Conservation (phyloP, 2,113 vertebrate genomes). For the Alaudala cheleensis region DNA sequence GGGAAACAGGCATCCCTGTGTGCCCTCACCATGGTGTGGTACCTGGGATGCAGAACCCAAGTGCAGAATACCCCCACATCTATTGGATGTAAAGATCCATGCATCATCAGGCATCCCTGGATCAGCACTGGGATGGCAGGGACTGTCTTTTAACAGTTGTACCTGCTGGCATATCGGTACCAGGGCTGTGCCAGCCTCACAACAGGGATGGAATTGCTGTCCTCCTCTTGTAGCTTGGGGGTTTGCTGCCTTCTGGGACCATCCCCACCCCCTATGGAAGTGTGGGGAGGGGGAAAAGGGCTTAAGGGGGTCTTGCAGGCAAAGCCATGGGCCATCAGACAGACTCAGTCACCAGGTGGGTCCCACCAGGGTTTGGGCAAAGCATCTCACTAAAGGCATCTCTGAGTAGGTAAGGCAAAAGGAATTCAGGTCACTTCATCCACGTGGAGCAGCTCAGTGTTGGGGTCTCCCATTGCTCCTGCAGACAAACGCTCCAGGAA, state of each 20-base stretch:
- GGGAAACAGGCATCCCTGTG: neutral
- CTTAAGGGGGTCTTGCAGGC: neutral
- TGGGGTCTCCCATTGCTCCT: neutral
- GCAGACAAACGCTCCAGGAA: fast-evolving
- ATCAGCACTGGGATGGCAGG: neutral
- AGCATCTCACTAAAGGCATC: conserved; percentile 35
- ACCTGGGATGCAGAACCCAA: neutral
- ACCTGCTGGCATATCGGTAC: neutral
- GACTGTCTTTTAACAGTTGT: neutral
- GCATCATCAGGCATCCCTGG: fast-evolving
- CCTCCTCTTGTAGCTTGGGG: neutral
- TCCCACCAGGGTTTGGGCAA: neutral
- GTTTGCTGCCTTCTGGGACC: neutral
- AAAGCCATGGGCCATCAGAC: neutral
- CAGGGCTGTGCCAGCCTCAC: fast-evolving
- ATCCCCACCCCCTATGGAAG: neutral
- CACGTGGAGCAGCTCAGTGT: neutral
- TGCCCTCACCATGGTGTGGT: neutral
- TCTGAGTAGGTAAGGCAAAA: conserved; percentile 47
- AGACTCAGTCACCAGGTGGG: neutral
- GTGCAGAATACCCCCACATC: neutral
- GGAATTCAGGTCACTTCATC: conserved; percentile 1
- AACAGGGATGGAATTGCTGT: neutral
- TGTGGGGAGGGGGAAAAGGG: neutral
- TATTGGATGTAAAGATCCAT: neutral